These are phyloP conservation scores for Cebus imitator DNA, from an alignment of 2,113 vertebrate species.

Conservation along the genomic window DNA sequence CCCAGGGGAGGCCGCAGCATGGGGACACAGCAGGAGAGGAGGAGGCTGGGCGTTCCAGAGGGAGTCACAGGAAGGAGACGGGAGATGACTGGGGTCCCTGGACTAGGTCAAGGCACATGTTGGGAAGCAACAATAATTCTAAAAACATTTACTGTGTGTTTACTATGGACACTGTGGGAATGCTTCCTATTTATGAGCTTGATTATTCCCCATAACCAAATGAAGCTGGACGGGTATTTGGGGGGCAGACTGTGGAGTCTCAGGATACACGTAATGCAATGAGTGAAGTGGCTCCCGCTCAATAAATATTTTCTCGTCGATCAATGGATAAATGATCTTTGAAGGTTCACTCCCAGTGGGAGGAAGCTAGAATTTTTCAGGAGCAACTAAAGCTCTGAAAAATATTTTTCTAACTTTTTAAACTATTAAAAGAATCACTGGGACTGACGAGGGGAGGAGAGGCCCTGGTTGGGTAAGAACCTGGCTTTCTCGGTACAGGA, in stretches of 20 bases:
- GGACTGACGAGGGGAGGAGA: neutral
- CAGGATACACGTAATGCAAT: rapidly evolving
- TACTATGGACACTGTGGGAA: rapidly evolving
- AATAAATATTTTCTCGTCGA: neutral
- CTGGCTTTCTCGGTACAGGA: conserved; percentile 44
- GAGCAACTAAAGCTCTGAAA: neutral
- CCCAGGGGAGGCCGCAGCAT: rapidly evolving
- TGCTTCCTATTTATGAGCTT: neutral
- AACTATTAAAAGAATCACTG: neutral
- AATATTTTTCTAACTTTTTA: conserved; percentile 4
- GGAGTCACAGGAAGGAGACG: neutral
- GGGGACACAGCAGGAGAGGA: neutral
- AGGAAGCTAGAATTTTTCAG: neutral
- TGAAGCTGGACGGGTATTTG: neutral
- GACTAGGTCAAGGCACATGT: neutral
- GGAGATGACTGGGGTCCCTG: neutral
- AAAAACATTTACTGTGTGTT: neutral
- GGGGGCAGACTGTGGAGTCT: neutral
- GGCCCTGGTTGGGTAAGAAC: neutral
- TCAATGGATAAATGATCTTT: neutral
- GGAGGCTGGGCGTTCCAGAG: neutral
- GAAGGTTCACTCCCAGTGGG: neutral
- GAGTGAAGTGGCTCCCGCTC: neutral
- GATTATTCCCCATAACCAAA: neutral
- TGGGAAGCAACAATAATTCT: neutral